These are phyloP conservation scores for Hedychridium roseum DNA, from an alignment of 2,888 invertebrate genomes.

Conservation along the genomic window DNA sequence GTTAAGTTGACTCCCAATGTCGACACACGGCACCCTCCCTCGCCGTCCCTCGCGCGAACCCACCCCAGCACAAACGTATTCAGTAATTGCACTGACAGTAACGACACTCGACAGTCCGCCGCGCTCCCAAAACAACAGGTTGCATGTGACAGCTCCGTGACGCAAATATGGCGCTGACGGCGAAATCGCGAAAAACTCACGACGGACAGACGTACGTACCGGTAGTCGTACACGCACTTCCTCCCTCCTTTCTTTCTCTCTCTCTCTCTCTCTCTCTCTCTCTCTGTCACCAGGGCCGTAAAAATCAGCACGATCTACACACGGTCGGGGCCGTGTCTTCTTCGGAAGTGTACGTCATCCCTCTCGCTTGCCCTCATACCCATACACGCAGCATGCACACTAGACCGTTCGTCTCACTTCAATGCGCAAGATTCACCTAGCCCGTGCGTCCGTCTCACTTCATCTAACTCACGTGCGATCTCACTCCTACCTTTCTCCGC, in stretches of 20 bases:
- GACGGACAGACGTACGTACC: background rate
- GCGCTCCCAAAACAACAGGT: conserved; percentile 54
- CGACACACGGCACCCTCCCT: conserved; percentile 11
- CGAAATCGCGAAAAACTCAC: conserved; percentile 15
- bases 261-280: background rate
- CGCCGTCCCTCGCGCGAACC: conserved; percentile 9
- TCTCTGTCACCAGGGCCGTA: background rate
- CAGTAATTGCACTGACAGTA: conserved; percentile 13
- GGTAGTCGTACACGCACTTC: conserved; percentile 1
- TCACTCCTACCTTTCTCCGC: background rate
- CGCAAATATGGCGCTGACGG: conserved; percentile 41
- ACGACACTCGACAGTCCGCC: conserved; percentile 29
- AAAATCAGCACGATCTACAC: background rate
- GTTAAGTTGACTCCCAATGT: conserved; percentile 22
- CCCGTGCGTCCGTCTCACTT: too few relatives aligned
- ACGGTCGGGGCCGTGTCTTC: too few relatives aligned
- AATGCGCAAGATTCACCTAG: too few relatives aligned
- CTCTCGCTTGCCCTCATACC: too few relatives aligned
- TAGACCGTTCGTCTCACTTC: too few relatives aligned
- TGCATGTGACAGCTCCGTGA: conserved; percentile 45
- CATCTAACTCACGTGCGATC: background rate
- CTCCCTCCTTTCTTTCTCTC: background rate
- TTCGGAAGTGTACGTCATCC: too few relatives aligned
- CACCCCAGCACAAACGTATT: conserved; percentile 6
- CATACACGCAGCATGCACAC: too few relatives aligned